A percentile compares a stretch with the other conserved stretches of the same genome.
phyloP scores from a whole-genome alignment of 2,888 invertebrate genomes.

The Lasioglossum zephyrum region DNA sequence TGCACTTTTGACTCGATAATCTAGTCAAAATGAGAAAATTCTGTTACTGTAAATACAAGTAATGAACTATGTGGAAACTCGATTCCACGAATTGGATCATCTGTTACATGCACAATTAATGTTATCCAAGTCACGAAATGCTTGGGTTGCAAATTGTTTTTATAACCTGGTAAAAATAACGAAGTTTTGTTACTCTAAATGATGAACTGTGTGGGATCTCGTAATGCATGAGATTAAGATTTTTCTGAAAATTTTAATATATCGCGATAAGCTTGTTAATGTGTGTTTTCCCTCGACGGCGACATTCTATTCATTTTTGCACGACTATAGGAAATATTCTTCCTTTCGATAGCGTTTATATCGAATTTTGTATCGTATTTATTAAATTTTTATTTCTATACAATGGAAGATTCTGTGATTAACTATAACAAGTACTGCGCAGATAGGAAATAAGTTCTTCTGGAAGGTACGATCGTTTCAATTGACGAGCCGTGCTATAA shows the following conservation, averaged over 20 bases:
- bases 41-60: neutral
- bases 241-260: slow-evolving; percentile 5
- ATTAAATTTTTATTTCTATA: too few species aligned
- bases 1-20: neutral
- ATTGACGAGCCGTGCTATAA: neutral
- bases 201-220: neutral
- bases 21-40: neutral
- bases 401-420: too few species aligned
- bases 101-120: neutral
- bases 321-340: neutral
- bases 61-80: neutral
- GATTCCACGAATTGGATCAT: neutral
- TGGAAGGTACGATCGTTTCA: neutral
- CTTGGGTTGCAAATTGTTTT: neutral
- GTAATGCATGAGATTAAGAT: neutral
- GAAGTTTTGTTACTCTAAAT: neutral
- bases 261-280: slow-evolving; percentile 9
- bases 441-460: neutral
- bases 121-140: neutral
- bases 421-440: neutral
- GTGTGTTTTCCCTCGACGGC: neutral
- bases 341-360: neutral
- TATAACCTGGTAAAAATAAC: neutral
- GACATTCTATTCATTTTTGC: neutral
- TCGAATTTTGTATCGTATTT: too few species aligned